A percentile compares a stretch with the other conserved stretches of the same genome.
Conservation (phyloP, 2,888 invertebrate species). For the Lasioglossum vierecki region DNA sequence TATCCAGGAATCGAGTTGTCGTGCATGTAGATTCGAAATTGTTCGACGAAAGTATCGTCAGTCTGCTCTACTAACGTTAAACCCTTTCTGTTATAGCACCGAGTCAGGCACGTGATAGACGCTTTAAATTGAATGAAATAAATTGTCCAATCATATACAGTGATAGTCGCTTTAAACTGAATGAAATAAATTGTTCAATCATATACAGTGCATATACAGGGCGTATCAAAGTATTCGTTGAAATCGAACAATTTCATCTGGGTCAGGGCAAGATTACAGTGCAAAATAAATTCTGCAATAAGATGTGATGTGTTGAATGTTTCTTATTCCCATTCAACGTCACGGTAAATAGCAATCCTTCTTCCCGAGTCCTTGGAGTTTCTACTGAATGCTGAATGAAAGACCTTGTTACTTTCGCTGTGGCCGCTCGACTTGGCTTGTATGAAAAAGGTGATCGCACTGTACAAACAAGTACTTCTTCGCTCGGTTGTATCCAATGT, state of each 20-base stretch:
- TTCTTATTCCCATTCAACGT: background rate
- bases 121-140: no score
- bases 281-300: background rate
- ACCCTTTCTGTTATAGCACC: background rate
- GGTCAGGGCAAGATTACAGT: background rate
- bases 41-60: background rate
- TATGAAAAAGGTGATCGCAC: background rate
- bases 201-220: no score
- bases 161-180: no score
- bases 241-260: background rate
- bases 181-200: no score
- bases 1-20: background rate
- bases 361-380: constrained; percentile 28
- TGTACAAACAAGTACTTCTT: background rate
- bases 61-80: background rate
- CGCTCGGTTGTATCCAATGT: background rate
- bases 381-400: constrained; percentile 14
- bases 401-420: constrained; percentile 34
- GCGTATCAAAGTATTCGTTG: background rate
- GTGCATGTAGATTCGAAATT: background rate
- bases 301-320: background rate
- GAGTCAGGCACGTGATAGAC: background rate
- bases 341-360: constrained; percentile 14
- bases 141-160: no score
- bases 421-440: background rate